Evolutionary conservation across 1,140 invertebrate genomes (phyloP).

Genomic region (Zaprionus kolodkinae): DNA sequence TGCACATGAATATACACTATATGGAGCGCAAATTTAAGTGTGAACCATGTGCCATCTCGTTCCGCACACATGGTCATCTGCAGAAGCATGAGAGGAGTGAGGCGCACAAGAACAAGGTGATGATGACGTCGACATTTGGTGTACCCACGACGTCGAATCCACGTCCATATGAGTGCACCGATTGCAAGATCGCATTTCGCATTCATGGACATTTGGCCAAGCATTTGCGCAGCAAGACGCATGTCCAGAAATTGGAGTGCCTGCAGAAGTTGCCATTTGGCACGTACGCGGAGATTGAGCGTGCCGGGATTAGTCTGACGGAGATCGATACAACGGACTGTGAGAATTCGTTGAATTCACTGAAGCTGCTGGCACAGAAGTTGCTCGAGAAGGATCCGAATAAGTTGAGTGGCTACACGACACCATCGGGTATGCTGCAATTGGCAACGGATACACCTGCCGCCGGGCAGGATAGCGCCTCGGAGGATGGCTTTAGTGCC

Average conservation of each 20-base stretch:
- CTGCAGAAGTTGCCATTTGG: conserved; percentile 96
- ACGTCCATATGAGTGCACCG: conserved; percentile 96
- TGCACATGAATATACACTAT: conserved; percentile 98
- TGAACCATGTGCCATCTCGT: conserved; percentile 95
- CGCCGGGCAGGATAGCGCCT: conserved; percentile 74
- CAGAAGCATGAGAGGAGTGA: conserved; percentile 96
- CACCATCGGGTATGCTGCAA: conserved; percentile 73
- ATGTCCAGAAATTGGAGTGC: conserved; percentile 97
- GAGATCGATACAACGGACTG: conserved; percentile 97
- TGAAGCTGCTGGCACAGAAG: conserved; percentile 91
- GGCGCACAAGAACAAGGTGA: conserved; percentile 95
- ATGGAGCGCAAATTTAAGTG: conserved; percentile 96
- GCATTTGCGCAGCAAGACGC: conserved; percentile 98
- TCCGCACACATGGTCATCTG: conserved; percentile 95
- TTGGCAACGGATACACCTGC: conserved; percentile 43
- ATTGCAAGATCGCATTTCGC: conserved; percentile 97
- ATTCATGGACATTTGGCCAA: conserved; percentile 98
- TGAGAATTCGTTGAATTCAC: conserved; percentile 94
- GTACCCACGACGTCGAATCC: conserved; percentile 94
- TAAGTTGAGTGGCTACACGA: conserved; percentile 76
- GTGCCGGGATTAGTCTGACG: conserved; percentile 94
- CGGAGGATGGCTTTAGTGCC: conserved; percentile 78
- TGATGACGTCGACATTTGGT: conserved; percentile 94
- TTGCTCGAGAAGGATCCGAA: conserved; percentile 93
- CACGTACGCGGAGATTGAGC: conserved; percentile 97